Evolutionary conservation across 1,140 invertebrate genomes (phyloP), one percentile per base, ranked within the genome.

Genomic region (Diachasma alloeum): DNA sequence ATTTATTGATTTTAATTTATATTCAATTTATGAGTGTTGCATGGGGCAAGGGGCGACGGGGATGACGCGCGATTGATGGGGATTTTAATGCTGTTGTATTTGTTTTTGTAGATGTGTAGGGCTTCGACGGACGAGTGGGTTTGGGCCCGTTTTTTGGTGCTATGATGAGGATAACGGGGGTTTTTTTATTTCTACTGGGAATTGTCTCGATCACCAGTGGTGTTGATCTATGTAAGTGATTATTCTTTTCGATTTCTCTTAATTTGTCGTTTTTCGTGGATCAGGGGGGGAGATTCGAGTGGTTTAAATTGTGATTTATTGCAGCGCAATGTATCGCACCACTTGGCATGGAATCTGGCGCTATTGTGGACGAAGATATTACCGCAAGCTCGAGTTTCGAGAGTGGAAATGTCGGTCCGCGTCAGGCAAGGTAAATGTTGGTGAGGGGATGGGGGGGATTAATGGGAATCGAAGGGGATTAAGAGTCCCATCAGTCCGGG

Each of bases 301-400:
- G 15, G n/a, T 53, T 59, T 8, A 24, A 2, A 22, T 46, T 44
- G 37, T 39, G 15, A 69, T 37, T 67, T 75, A 76, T 76, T 91
- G 68, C 90, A 94, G 93, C 90, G 74, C 90, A 91, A 88, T 94
- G 94, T 85, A 90, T 87, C 76, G 88, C 87, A 44, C 90, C 94
- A 59, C 88, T 95, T 79, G 94, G 94, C 73, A 94, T 95, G 94
- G 92, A 95, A 87, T 93, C 92, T 26, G 93, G 93, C 37, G 91
- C 88, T 26, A 95, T 95, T 80, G 90, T 87, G 78, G 93, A 95
- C 86, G 87, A 89, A 72, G 92, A 93, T 83, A 92, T 95, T 82
- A 91, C 91, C n/a, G 94, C 94, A 44, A 94, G 93, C 83, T 94
- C 93, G 37, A 93, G 93, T 74, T 94, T 94, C 87, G 94, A 95